phyloP scores from a whole-genome alignment of 2,888 invertebrate genomes.

The Chrysolina haemoptera region DNA sequence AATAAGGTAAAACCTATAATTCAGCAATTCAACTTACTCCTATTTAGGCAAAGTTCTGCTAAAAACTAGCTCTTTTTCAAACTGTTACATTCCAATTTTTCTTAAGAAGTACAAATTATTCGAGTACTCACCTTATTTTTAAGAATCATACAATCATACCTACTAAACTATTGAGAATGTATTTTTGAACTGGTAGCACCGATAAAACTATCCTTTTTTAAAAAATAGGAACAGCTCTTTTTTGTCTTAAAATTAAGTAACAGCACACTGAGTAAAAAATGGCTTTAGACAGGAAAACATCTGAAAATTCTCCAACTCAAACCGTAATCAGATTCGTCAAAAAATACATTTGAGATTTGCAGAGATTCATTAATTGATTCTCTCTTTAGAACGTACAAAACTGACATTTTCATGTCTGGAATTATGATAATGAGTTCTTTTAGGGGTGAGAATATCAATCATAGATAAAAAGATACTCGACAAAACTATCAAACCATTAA shows the following conservation, averaged over 20 bases:
- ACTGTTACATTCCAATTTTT: background rate
- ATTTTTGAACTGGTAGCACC: conserved; percentile 19
- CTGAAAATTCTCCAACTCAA: background rate
- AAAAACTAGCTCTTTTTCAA: conserved; percentile 8
- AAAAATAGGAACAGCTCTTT: conserved; percentile 30
- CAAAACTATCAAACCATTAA: no score
- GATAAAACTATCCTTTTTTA: conserved; percentile 24
- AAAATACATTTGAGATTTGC: background rate
- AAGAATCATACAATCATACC: conserved; percentile 5
- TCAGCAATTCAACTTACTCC: background rate
- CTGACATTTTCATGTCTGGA: no score
- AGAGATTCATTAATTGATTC: no score
- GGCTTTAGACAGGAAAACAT: background rate
- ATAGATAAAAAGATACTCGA: no score
- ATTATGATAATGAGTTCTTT: no score
- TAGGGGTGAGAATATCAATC: no score
- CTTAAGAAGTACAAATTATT: conserved; percentile 1
- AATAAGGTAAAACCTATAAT: background rate
- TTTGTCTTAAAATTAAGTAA: conserved; percentile 13
- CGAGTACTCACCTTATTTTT: background rate
- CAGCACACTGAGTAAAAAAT: conserved; percentile 3
- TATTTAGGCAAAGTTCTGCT: background rate
- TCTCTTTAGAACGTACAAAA: no score
- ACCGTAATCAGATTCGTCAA: background rate
- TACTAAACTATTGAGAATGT: background rate